Evolutionary conservation across 2,888 invertebrate genomes (phyloP), one percentile per base, ranked within the genome.

Genomic region (Eupithecia vulgata): DNA sequence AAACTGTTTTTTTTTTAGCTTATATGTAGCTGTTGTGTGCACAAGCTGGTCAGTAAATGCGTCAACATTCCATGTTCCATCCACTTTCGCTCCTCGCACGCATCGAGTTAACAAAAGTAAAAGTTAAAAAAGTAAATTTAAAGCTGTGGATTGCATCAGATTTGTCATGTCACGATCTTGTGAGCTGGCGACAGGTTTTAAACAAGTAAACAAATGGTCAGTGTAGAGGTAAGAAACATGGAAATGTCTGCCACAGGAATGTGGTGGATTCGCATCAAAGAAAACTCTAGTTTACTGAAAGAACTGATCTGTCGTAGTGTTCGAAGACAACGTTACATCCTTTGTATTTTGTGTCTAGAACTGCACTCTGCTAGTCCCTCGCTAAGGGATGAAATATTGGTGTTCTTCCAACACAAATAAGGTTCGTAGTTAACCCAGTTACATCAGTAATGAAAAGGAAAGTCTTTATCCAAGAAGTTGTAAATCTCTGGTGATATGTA

Each of bases 11-110:
- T n/a, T n/a, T n/a, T n/a, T n/a, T n/a, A n/a, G n/a, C n/a, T n/a
- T n/a, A n/a, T n/a, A n/a, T n/a, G n/a, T n/a, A n/a, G n/a, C n/a
- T n/a, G n/a, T n/a, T n/a, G n/a, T n/a, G n/a, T n/a, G 13, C 25
- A 1, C 12, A 57, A 25, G 25, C 13, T 57, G 13, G 57, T 57
- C 25, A 57, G 13, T 25, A 25, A 57, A 57, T 52, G 5, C 25
- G 25, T 25, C 57, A 57, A 13, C 57, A 57, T 57, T 57, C 57
- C 57, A 12, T 12, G 37, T 62, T 68, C 68, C 61, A n/a, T 12
- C 15, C 42, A 68, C 68, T 68, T 68, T 68, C 68, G 45, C 68
- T 40, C 13, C 21, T 1, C 59, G 42, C 68, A 68, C 68, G 68
- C 68, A 42, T 42, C 30, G 17, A 52, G 10, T n/a, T 15, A 25